Base-by-base conservation (phyloP, 1,140 invertebrate species). In the Macrobrachium nipponense region DNA sequence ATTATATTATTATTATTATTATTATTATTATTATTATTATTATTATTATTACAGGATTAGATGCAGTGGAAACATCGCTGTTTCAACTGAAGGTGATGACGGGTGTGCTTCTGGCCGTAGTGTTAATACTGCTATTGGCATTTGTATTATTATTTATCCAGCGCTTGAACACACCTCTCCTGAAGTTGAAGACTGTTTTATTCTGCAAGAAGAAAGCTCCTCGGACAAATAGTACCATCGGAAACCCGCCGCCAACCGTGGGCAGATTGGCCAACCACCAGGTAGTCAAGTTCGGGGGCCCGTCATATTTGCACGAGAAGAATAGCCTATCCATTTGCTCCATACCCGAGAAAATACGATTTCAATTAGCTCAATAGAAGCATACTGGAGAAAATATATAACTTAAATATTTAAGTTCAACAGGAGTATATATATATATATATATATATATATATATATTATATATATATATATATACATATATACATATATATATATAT, bases 201-300 rank as follows among this genome's bases (percentile, higher is more conserved):
- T 64, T 83, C 82, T 83, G 75, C 82, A 18, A 83, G 58, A 44
- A 76, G 36, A 72, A 36, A 59, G 59, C 60, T 7, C 17, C 72
- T 18, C 59, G 43, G 44, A 75, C 59, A 15, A 14, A 58, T 27
- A 51, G 62, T 64, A 70, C 75, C 17, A 27, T 23, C 11, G 73
- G 61, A 15, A 58, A 83, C 27, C 4, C 23, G 44, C 75, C 75
- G 20, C 18, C 62, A 0, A 64, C 82, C 5, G 61, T 83, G 23
- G 73, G 72, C 27, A 76, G 60, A 43, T 76, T 83, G 10, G 73
- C 82, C 36, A 64, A 83, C 36, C 51, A 70, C 23, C 79, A 81
- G 62, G 79, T 81, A 51, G n/a, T 12, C 62, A 18, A n/a, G n/a
- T n/a, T n/a, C n/a, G n/a, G n/a, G n/a, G n/a, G n/a, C n/a, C n/a